Conservation (phyloP, 2,113 vertebrate species). For the Eclectus roratus region DNA sequence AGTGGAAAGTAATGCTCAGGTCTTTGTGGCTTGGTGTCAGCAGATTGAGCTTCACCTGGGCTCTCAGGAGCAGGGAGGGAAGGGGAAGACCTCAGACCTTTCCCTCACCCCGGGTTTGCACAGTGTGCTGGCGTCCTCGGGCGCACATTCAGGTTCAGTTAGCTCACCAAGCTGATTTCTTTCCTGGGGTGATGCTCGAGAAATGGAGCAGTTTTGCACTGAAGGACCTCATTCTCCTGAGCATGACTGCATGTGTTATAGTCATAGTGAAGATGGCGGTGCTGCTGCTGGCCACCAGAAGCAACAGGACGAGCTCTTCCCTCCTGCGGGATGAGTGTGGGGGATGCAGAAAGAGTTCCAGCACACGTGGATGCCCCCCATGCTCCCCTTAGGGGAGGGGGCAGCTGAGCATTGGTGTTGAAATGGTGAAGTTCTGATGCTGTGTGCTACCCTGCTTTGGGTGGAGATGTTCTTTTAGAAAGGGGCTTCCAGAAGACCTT, state of each 20-base stretch:
- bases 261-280: background rate
- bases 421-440: background rate
- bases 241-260: accelerated
- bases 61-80: background rate
- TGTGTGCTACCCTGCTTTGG: accelerated
- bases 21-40: background rate
- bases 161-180: background rate
- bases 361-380: accelerated
- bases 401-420: background rate
- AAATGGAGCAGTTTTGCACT: background rate
- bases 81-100: background rate
- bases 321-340: background rate
- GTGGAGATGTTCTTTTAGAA: background rate
- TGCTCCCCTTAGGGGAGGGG: background rate
- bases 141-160: accelerated
- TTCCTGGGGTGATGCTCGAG: background rate
- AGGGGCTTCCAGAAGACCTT: background rate
- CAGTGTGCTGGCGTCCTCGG: accelerated
- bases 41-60: background rate
- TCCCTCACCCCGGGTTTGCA: background rate
- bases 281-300: background rate
- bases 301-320: background rate
- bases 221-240: background rate
- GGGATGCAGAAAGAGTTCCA: background rate
- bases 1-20: background rate